These are phyloP conservation scores for Parauchenoglanis punctatus DNA, from an alignment of 2,797 vertebrate genomes.

Conservation along the genomic window DNA sequence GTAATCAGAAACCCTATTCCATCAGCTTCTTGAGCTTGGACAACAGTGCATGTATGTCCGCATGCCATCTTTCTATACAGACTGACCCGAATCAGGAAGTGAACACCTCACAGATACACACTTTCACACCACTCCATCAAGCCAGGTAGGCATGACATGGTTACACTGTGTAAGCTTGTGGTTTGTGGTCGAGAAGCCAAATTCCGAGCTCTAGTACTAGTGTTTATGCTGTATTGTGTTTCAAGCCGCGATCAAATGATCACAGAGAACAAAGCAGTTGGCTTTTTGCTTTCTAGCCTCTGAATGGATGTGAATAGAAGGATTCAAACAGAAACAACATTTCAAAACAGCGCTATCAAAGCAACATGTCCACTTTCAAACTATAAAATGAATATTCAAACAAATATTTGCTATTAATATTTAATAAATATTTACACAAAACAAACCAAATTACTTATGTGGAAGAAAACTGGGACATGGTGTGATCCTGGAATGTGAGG, in stretches of 20 bases:
- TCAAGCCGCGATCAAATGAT: slow-evolving; percentile 76
- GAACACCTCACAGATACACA: slow-evolving; percentile 44
- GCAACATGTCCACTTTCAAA: not conserved
- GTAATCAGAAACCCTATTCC: slow-evolving; percentile 78
- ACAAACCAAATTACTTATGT: slow-evolving; percentile 41
- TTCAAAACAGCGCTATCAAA: slow-evolving; percentile 47
- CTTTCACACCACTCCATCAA: slow-evolving; percentile 62
- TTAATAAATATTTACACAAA: slow-evolving; percentile 43
- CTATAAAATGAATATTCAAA: not conserved
- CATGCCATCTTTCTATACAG: slow-evolving; percentile 21
- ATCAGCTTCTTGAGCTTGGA: slow-evolving; percentile 48
- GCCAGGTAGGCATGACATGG: slow-evolving; percentile 67
- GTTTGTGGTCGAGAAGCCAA: slow-evolving; percentile 67
- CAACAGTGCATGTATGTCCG: slow-evolving; percentile 5
- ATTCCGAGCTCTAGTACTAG: slow-evolving; percentile 68
- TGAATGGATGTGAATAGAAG: slow-evolving; percentile 68
- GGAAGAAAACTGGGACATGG: slow-evolving; percentile 13
- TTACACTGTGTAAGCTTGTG: slow-evolving; percentile 68
- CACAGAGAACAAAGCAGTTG: slow-evolving; percentile 73
- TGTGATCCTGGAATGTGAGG: slow-evolving; percentile 37
- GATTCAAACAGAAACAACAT: slow-evolving; percentile 49
- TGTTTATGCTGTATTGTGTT: slow-evolving; percentile 71
- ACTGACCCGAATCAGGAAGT: slow-evolving; percentile 25
- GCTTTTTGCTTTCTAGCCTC: slow-evolving; percentile 69
- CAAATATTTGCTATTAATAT: slow-evolving; percentile 28